phyloP scores from a whole-genome alignment of 2,888 invertebrate genomes.

The Cephalotes varians region DNA sequence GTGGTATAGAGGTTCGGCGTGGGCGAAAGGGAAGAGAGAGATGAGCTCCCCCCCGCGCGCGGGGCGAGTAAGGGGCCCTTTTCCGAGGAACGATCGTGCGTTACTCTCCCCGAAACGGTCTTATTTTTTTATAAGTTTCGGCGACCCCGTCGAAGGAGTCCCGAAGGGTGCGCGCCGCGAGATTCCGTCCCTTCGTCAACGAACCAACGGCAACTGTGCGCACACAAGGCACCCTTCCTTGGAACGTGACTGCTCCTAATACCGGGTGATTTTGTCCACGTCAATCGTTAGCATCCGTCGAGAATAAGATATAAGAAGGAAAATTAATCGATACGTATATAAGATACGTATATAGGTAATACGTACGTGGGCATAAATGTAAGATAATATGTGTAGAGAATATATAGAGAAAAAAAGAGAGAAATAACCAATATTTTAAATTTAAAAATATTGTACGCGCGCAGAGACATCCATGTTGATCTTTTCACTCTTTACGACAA shows the following conservation, averaged over 20 bases:
- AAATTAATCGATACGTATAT: not conserved
- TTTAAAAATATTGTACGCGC: not conserved
- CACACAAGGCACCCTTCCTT: slow-evolving; percentile 25
- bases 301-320: not conserved
- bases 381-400: not conserved
- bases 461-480: not conserved
- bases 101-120: slow-evolving; percentile 45
- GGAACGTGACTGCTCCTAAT: slow-evolving; percentile 45
- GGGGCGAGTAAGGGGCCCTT: slow-evolving; percentile 22
- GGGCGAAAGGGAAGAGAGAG: slow-evolving; percentile 43
- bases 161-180: slow-evolving; percentile 64
- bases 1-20: not conserved
- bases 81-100: slow-evolving; percentile 33
- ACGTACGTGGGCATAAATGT: no score
- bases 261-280: slow-evolving; percentile 37
- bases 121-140: slow-evolving; percentile 64
- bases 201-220: slow-evolving; percentile 55
- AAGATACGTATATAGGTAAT: not conserved
- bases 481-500: not conserved
- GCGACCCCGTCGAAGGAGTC: slow-evolving; percentile 40
- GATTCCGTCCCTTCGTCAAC: slow-evolving; percentile 57
- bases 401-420: no score
- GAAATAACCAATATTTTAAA: no score
- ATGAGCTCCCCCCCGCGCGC: slow-evolving; percentile 3
- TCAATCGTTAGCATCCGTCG: slow-evolving; percentile 29